Percentiles rank a stretch among this genome's conserved stretches.
phyloP scores from a whole-genome alignment of 2,113 vertebrate genomes.

The Oenanthe oenanthe region DNA sequence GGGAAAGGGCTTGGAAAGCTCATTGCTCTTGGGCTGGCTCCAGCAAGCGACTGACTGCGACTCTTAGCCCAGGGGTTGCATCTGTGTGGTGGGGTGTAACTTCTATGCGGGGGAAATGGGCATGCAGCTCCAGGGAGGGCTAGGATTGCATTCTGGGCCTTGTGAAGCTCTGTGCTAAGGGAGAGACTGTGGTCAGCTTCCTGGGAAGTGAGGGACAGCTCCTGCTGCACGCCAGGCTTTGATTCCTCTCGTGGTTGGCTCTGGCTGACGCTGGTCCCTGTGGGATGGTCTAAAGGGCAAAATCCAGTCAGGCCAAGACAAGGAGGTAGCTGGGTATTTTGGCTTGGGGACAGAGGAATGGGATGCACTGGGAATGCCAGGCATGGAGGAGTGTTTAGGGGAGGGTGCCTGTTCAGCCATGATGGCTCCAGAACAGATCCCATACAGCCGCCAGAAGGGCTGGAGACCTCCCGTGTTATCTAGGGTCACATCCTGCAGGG shows the following conservation, averaged over 20 bases:
- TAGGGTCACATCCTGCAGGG: slow-evolving; percentile 12
- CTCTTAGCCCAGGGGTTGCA: background rate
- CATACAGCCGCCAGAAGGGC: background rate
- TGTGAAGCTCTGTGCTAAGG: background rate
- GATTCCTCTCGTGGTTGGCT: background rate
- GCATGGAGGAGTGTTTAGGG: background rate
- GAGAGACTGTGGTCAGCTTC: background rate
- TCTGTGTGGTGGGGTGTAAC: background rate
- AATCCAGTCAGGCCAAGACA: background rate
- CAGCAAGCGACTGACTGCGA: background rate
- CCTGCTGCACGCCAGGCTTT: background rate
- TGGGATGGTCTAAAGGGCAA: background rate
- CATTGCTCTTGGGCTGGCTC: background rate
- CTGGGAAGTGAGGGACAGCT: background rate
- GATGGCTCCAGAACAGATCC: background rate
- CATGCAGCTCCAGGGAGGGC: background rate
- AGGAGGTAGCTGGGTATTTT: background rate
- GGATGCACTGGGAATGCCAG: background rate
- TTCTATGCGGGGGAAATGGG: background rate
- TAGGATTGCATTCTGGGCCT: background rate
- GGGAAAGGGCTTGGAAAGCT: slow-evolving; percentile 41
- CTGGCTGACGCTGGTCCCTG: background rate
- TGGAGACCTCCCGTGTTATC: background rate
- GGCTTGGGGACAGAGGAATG: background rate
- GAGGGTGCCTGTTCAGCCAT: background rate